Base-by-base conservation (phyloP, 2,888 invertebrate species). In the Tipula vernalis region DNA sequence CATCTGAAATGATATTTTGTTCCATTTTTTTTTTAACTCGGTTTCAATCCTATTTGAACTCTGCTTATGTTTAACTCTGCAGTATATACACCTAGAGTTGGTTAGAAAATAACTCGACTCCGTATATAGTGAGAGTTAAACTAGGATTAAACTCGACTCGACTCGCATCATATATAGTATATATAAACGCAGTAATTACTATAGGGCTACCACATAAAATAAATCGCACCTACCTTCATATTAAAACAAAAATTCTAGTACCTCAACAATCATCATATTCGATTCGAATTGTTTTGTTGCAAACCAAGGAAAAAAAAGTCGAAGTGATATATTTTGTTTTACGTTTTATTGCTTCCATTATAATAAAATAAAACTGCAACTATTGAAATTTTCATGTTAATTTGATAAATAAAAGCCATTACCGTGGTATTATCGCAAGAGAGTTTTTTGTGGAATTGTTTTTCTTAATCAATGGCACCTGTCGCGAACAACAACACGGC, bases 401-500 rank as follows among this genome's bases (percentile, higher is more conserved):
- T 28, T 71, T 10, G 13, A 71, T 71, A 18, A 12, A 28, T 6
- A 8, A 10, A 71, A 71, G 28, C 28, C 28, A 71, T 28, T 71
- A 71, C 10, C 28, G 28, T 18, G 71, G 10, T 28, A 71, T 10
- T 28, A 3, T 51, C 3, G 4, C n/a, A 51, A 51, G n/a, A 51
- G 2, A 71, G 3, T 71, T 18, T 71, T 28, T 71, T 28, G 28
- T 57, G 51, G 28, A 28, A 71, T 71, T 71, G 71, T 71, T 71
- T 28, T 71, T 28, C 71, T 18, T 28, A 2, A 28, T 71, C 71
- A 71, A 71, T 71, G 71, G 71, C 71, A 71, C 71, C 71, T 71
- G 71, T 71, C 71, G 71, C 85, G 42, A 85, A 85, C 41, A 85
- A 85, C 15, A 85, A 41, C 85, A 85, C 36, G n/a, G 36, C 41